phyloP scores from a whole-genome alignment of 2,113 vertebrate genomes.

The Baryphthengus martii region DNA sequence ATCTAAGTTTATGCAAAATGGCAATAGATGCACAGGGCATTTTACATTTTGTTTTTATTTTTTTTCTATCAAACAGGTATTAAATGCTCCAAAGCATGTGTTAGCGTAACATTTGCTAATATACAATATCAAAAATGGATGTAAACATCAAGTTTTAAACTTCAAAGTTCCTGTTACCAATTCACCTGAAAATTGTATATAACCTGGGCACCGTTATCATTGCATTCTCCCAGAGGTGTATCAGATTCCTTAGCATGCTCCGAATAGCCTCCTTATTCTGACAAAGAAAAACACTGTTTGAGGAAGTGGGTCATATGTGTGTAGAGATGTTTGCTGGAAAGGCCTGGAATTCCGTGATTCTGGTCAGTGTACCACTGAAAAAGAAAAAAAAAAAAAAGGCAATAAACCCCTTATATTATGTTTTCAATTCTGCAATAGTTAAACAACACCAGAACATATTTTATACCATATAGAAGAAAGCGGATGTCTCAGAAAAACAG shows the following conservation, averaged over 20 bases:
- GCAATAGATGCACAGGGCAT: background rate
- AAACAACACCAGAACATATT: background rate
- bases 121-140: constrained; percentile 24
- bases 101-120: constrained; percentile 1
- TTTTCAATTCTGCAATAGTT: background rate
- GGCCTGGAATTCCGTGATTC: constrained; percentile 84
- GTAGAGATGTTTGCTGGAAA: constrained; percentile 85
- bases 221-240: background rate
- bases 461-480: background rate
- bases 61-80: constrained; percentile 22
- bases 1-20: background rate
- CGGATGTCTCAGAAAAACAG: background rate
- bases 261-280: constrained; percentile 25
- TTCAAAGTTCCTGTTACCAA: background rate
- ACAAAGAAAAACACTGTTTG: constrained; percentile 84
- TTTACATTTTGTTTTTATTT: constrained; percentile 59
- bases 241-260: background rate
- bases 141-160: constrained; percentile 52
- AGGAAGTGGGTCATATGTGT: constrained; percentile 93
- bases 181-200: constrained; percentile 12
- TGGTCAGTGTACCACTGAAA: constrained; percentile 97
- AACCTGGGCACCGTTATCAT: background rate
- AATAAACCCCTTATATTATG: background rate
- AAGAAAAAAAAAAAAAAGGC: background rate
- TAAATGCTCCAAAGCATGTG: constrained; percentile 4